Conservation (phyloP, 2,113 vertebrate genomes). For the Kryptolebias marmoratus region DNA sequence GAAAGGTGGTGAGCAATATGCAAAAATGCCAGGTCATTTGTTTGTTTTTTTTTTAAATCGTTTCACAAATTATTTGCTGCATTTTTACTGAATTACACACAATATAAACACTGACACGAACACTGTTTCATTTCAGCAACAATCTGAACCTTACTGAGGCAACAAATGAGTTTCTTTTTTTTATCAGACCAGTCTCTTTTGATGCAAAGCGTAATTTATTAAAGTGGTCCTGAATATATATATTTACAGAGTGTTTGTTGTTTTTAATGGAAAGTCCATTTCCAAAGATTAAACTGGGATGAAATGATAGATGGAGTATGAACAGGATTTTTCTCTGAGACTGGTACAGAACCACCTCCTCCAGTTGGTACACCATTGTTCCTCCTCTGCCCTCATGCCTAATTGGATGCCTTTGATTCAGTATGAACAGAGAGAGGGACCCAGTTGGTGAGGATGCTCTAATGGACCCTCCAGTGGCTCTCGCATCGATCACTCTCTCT, state of each 20-base stretch:
- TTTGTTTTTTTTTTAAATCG: no score
- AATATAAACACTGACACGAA: no score
- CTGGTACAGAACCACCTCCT: slow-evolving; percentile 56
- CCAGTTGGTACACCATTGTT: slow-evolving; percentile 55
- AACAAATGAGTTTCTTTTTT: no score
- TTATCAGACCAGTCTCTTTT: background rate
- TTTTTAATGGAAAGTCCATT: background rate
- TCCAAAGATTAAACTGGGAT: slow-evolving; percentile 22
- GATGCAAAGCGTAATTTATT: background rate
- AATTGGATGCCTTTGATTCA: slow-evolving; percentile 74
- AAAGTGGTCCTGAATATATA: background rate
- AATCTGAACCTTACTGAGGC: background rate
- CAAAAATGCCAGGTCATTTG: no score
- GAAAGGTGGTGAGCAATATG: no score
- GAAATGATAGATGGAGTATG: slow-evolving; percentile 44
- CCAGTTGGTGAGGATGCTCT: slow-evolving; percentile 64
- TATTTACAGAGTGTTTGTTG: background rate
- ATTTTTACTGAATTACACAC: no score
- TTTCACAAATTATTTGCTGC: no score
- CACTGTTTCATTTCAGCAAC: no score
- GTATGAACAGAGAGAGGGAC: slow-evolving; percentile 68
- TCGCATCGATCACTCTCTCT: slow-evolving; percentile 64
- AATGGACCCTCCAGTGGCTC: slow-evolving; percentile 69
- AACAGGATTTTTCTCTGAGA: slow-evolving; percentile 11
- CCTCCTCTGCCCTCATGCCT: slow-evolving; percentile 39